phyloP scores from a whole-genome alignment of 2,797 vertebrate species.

The Lutjanus argentimaculatus region DNA sequence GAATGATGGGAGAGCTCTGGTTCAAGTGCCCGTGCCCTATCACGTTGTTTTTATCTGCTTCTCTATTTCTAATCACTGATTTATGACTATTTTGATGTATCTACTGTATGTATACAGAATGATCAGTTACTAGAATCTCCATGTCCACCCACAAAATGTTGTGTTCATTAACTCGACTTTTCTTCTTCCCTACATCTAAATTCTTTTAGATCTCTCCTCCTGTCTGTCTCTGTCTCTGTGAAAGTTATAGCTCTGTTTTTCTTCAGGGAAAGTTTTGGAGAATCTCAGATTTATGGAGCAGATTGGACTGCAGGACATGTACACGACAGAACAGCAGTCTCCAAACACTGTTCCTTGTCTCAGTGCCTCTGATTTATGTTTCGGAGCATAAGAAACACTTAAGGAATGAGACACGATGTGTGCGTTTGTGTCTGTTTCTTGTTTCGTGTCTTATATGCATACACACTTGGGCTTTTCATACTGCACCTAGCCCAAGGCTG shows the following conservation, averaged over 20 bases:
- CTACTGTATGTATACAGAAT: neutral
- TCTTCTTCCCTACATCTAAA: neutral
- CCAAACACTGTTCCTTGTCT: conserved; percentile 39
- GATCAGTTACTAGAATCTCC: neutral
- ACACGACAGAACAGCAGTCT: conserved; percentile 24
- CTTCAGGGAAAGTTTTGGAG: conserved; percentile 52
- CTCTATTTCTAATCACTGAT: neutral
- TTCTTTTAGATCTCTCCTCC: conserved; percentile 3
- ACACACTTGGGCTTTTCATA: neutral
- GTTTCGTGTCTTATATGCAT: neutral
- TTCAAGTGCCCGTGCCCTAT: conserved; percentile 41
- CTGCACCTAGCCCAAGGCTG: no score
- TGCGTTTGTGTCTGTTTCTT: neutral
- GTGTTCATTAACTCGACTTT: neutral
- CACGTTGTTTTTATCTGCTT: conserved; percentile 19
- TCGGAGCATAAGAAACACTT: conserved; percentile 7
- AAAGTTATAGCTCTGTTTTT: conserved; percentile 19
- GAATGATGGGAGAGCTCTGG: conserved; percentile 49
- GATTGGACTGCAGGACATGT: conserved; percentile 40
- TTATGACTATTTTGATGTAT: conserved; percentile 12
- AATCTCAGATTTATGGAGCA: conserved; percentile 51
- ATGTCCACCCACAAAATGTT: neutral
- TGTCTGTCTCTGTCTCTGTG: conserved; percentile 14
- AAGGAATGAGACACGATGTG: conserved; percentile 12
- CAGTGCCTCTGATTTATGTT: conserved; percentile 36